Evolutionary conservation across 2,797 vertebrate genomes (phyloP).

Genomic region (Neosilurus mollespiculum): DNA sequence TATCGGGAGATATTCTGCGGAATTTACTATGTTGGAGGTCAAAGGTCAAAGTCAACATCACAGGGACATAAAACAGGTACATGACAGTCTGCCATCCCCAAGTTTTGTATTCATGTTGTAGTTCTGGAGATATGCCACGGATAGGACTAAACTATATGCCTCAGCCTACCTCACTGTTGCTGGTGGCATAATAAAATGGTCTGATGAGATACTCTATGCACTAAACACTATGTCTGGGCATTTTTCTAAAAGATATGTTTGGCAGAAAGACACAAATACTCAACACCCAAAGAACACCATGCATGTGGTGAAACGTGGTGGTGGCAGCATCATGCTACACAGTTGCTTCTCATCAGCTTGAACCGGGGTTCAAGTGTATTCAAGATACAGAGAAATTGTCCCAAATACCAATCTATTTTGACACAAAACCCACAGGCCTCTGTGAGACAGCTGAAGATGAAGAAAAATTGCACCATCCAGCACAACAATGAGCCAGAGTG

Average conservation of each 20-base stretch:
- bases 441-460: background rate
- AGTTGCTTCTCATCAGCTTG: background rate
- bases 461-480: background rate
- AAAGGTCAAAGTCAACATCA: no score
- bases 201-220: background rate
- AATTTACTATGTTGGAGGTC: no score
- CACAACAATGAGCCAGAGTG: background rate
- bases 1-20: no score
- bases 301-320: background rate
- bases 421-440: background rate
- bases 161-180: no score
- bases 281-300: no score
- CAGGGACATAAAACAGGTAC: no score
- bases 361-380: background rate
- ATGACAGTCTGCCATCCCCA: no score
- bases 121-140: no score
- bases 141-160: no score
- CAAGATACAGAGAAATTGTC: background rate
- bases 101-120: no score
- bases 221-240: no score
- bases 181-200: no score
- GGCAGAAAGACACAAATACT: background rate
- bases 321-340: background rate
- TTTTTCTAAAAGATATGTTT: background rate
- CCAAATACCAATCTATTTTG: background rate